phyloP scores from a whole-genome alignment of 92 coral and sea anemone species.

The Phenganax stokvisi region DNA sequence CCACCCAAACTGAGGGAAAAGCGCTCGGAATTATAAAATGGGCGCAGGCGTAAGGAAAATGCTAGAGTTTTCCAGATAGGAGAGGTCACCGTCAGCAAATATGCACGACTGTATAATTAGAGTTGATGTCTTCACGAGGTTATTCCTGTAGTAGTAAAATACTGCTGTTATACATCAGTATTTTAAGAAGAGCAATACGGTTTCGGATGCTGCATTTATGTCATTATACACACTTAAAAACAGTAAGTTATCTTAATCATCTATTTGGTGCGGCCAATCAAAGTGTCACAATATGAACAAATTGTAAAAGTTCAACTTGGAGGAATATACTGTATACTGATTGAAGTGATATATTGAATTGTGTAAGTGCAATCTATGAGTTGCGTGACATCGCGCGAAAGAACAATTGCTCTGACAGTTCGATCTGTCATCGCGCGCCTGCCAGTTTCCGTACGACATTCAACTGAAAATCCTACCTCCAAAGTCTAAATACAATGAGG shows the following conservation, averaged over 20 bases:
- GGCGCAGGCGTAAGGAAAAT: background rate
- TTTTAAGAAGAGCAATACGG: no score
- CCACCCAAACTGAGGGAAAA: background rate
- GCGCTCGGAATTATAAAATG: background rate
- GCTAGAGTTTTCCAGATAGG: background rate
- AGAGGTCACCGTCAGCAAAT: no score
- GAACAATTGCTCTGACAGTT: background rate
- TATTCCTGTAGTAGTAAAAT: no score
- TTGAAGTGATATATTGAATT: background rate
- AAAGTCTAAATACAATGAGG: constrained; percentile 12
- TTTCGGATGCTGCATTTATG: no score
- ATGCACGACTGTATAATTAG: no score
- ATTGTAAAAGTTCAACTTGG: no score
- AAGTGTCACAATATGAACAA: no score
- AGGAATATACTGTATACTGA: background rate
- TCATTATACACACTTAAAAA: no score
- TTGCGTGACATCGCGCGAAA: background rate
- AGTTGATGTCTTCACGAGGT: no score
- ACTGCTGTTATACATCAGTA: no score
- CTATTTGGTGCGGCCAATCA: no score
- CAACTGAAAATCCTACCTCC: background rate
- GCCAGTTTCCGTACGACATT: background rate
- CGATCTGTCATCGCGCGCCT: constrained; percentile 3
- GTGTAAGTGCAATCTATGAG: background rate
- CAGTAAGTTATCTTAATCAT: no score